phyloP scores from a whole-genome alignment of 35 echinoderm and acorn worm genomes.

The Diadema setosum region DNA sequence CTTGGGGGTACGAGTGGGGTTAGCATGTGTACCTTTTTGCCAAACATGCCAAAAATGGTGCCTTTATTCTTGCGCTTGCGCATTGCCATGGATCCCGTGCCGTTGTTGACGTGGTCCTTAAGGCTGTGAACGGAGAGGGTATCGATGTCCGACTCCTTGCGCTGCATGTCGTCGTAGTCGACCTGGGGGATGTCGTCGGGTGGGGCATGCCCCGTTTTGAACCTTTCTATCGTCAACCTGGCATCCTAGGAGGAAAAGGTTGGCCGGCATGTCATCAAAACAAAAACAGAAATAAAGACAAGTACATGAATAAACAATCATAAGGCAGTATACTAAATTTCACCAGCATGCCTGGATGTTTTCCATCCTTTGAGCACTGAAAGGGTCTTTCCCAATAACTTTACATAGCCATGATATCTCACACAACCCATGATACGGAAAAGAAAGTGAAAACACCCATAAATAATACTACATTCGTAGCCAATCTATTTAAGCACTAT shows the following conservation, averaged over 20 bases:
- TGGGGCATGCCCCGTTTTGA: constrained; percentile 35
- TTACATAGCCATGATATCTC: no score
- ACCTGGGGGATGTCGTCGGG: constrained; percentile 39
- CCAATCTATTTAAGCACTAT: no score
- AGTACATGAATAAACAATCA: no score
- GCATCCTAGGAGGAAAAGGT: not conserved
- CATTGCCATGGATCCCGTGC: not conserved
- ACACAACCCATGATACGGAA: no score
- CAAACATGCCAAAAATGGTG: constrained; percentile 9
- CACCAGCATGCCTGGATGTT: no score
- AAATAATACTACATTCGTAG: no score
- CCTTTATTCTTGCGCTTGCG: not conserved
- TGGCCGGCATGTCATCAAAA: no score
- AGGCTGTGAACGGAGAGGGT: not conserved
- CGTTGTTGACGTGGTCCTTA: not conserved
- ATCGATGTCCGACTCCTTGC: not conserved
- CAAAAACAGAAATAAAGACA: no score
- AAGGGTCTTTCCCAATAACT: no score
- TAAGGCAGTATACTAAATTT: no score
- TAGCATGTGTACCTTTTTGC: constrained; percentile 6
- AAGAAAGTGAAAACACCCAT: no score
- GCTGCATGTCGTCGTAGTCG: constrained; percentile 24
- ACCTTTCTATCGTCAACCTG: constrained; percentile 26
- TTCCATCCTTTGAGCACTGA: no score
- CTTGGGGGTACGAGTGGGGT: not conserved